Base-by-base conservation (phyloP, 2,797 vertebrate species). In the Vultur gryphus region DNA sequence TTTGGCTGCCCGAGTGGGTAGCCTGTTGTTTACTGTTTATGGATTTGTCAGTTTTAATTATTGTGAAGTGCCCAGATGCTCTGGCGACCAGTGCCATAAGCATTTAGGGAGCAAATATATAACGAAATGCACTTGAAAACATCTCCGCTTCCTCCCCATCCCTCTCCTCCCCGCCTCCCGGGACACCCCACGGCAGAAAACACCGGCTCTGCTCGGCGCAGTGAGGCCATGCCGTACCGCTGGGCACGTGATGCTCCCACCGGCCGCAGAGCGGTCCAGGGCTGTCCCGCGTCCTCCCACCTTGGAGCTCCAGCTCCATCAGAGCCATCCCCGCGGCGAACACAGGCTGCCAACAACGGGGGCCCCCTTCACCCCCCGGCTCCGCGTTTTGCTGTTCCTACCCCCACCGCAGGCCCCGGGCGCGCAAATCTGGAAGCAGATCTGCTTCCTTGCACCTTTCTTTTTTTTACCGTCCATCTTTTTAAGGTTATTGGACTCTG, bases 1-100 rank as follows among this genome's bases (percentile, higher is more conserved):
- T 97, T 97, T 97, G 96, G 95, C 97, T 95, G 96, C 92, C 95
- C 95, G 8, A 96, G 85, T 97, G 96, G 96, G 96, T 96, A 97
- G 96, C 95, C 97, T 96, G 95, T 97, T 97, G 95, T 97, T 97
- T 97, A 97, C 82, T 97, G 95, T 97, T 97, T 97, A 97, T 96
- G 91, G 96, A 95, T 97, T 97, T 96, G 95, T 97, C 97, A 95
- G 94, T 97, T 97, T 97, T 97, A 96, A 97, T 97, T 97, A 97
- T 97, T 97, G 94, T 97, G 93, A 97, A 97, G 95, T 89, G 95
- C 94, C 93, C 97, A 97, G 95, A 97, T 97, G 96, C 96, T 97
- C 94, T 96, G 90, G 95, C 92, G 86, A 92, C 93, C 92, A 96
- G 78, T 67, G 89, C 92, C 95, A 91, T 96, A 89, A 97, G 95